These are phyloP conservation scores for Hyposoter didymator DNA, from an alignment of 2,888 invertebrate species.

Conservation along the genomic window DNA sequence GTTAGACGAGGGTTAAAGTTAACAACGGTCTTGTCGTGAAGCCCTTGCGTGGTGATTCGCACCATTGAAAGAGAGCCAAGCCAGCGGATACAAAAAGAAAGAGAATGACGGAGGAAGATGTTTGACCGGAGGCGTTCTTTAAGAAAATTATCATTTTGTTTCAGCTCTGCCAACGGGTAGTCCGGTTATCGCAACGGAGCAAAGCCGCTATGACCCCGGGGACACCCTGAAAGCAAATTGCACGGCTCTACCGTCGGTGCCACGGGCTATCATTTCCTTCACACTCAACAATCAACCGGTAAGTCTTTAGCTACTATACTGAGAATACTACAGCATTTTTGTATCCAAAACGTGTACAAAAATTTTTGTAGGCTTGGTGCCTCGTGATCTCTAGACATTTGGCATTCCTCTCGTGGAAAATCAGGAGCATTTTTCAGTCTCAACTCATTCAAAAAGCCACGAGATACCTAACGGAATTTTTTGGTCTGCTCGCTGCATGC, in stretches of 20 bases:
- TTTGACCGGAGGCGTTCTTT: constrained; percentile 33
- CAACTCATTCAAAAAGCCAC: not conserved
- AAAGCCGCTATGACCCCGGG: constrained; percentile 90
- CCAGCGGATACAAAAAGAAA: not conserved
- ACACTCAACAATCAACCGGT: constrained; percentile 92
- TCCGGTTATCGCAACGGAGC: constrained; percentile 90
- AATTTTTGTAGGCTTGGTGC: constrained; percentile 3
- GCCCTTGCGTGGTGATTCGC: not conserved
- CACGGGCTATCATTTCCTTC: constrained; percentile 90
- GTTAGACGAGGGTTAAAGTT: constrained; percentile 28
- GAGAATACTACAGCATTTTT: not conserved
- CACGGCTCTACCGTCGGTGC: constrained; percentile 91
- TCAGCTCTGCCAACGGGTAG: constrained; percentile 90
- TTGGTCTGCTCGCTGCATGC: not conserved
- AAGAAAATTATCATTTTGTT: constrained; percentile 81
- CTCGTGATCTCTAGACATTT: constrained; percentile 12
- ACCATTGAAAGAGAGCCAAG: not conserved
- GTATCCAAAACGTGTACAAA: not conserved
- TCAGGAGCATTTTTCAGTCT: constrained; percentile 12
- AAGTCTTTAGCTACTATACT: constrained; percentile 83
- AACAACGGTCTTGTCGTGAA: constrained; percentile 11
- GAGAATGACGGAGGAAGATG: constrained; percentile 20
- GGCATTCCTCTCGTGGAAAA: not conserved
- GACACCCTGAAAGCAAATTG: constrained; percentile 92
- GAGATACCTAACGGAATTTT: not conserved